Evolutionary conservation across 2,113 vertebrate genomes (phyloP).

Genomic region (Laticauda laticaudata): DNA sequence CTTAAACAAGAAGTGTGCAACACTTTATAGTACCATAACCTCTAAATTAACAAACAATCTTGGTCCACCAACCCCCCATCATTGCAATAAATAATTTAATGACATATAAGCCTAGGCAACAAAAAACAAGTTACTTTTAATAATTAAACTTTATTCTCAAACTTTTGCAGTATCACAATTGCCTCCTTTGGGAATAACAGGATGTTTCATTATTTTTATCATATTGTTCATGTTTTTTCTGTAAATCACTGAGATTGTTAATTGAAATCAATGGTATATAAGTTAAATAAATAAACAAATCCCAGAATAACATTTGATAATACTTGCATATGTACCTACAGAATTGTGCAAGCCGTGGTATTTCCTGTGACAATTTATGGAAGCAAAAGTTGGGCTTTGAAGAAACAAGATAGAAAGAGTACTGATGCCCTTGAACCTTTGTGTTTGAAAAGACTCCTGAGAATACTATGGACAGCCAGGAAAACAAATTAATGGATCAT

Average conservation of each 20-base stretch:
- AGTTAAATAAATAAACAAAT: not conserved
- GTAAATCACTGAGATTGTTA: not conserved
- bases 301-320: not conserved
- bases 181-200: not conserved
- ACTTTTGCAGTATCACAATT: not conserved
- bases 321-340: not conserved
- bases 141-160: not conserved
- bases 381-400: not conserved
- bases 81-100: not conserved
- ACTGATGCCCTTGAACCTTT: not conserved
- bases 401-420: not conserved
- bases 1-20: not conserved
- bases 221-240: not conserved
- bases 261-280: not conserved
- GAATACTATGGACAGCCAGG: not conserved
- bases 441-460: not conserved
- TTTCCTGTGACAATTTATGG: not conserved
- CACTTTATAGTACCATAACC: not conserved
- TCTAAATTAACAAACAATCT: not conserved
- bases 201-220: not conserved
- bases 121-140: not conserved
- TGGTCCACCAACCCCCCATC: not conserved
- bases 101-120: not conserved
- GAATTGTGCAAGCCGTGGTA: not conserved
- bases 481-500: not conserved